Evolutionary conservation across 2,888 invertebrate species (phyloP), one percentile per base, ranked within the genome.

Genomic region (Tenthredo mesomela): DNA sequence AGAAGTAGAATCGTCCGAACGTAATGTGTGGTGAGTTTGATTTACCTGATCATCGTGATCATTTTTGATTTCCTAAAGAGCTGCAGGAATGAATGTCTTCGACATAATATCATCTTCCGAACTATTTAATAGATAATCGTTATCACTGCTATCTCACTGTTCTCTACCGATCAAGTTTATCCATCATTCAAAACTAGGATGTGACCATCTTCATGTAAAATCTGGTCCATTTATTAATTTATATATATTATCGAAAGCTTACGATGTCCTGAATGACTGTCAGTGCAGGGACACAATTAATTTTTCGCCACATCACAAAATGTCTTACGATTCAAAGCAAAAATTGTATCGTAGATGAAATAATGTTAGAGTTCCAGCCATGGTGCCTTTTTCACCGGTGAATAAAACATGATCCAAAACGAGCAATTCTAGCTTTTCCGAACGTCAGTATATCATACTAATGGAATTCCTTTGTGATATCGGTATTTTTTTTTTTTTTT

Each of bases 21-120:
- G 82, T 82, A 67, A 82, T 82, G 82, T 82, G 82, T 47, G 82
- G 82, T 82, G 82, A 82, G 82, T 82, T 67, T 29, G 0, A 21
- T 43, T 43, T 33, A n/a, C 18, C 12, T 15, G 18, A 15, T 33
- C 3, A 33, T 67, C 5, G 33, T 33, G 67, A 33, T 15, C 33
- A 67, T 67, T 67, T 33, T 67, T 33, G 12, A 67, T 15, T 15
- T 0, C 18, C 29, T 29, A 12, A 29, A 29, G 12, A 29, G 0
- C 21, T 12, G 2, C 9, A 5, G 61, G 12, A 12, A 5, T 37
- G 0, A 0, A 29, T n/a, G 15, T 67, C 29, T 15, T 61, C 50
- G 50, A 50, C 18, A 0, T 61, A 2, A 1, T 61, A 2, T 25
- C 61, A 9, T 58, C 6, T 2, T 21, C 6, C 15, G 21, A 58